Evolutionary conservation across 2,888 invertebrate species (phyloP).

Genomic region (Drosophila crucigera): DNA sequence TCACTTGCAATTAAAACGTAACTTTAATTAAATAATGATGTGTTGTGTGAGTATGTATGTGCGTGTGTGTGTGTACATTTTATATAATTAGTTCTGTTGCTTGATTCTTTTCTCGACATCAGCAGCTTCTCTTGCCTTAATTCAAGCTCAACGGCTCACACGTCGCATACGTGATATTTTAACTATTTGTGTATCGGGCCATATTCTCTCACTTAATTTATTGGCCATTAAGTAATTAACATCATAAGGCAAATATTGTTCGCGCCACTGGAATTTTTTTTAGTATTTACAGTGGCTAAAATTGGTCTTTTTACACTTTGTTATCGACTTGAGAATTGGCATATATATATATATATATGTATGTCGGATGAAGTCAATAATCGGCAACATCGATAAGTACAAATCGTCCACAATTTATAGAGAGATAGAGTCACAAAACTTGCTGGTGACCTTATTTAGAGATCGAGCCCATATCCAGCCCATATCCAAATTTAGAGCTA

Average conservation of each 20-base stretch:
- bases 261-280: neutral
- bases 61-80: neutral
- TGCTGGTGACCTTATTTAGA: too few species aligned
- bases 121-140: neutral
- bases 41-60: constrained; percentile 20
- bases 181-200: constrained; percentile 2
- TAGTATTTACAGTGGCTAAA: neutral
- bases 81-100: constrained; percentile 9
- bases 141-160: constrained; percentile 5
- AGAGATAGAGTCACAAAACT: neutral
- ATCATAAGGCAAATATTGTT: constrained; percentile 40
- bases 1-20: constrained; percentile 55
- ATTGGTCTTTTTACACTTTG: neutral
- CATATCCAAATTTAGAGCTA: neutral
- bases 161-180: constrained; percentile 49
- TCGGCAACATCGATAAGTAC: neutral
- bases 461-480: neutral
- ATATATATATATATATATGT: too few species aligned
- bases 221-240: constrained; percentile 68
- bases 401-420: neutral
- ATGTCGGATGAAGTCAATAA: too few species aligned
- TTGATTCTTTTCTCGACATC: constrained; percentile 1
- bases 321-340: neutral
- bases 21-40: constrained; percentile 58
- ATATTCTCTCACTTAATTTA: constrained; percentile 37